Base-by-base conservation (phyloP, 1,140 invertebrate species). In the Leptopilina clavipes region DNA sequence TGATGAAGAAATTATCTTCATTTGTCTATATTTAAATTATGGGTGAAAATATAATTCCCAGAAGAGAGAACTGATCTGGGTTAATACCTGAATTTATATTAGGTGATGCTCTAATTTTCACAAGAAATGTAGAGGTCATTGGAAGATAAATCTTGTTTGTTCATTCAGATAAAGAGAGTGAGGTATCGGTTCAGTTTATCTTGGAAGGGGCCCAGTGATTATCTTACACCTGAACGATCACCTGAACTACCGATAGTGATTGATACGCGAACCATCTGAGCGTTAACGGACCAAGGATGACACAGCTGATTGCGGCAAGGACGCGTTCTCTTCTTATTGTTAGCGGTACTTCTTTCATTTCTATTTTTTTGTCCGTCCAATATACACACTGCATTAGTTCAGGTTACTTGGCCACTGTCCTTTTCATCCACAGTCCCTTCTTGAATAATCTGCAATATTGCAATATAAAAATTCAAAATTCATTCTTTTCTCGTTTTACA, bases 241-340 rank as follows among this genome's bases (percentile, higher is more conserved):
- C 87, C 86, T 89, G 88, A 83, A 84, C 82, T 83, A 84, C 74
- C 84, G 84, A 87, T 88, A 88, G 83, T 87, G 88, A 90, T 89
- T 88, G 87, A 90, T 89, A 86, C 86, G 83, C 80, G 78, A 84
- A 86, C 83, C 82, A 85, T 82, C 83, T 85, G 81, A 83, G 84
- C 83, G 84, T 87, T 90, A 90, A 90, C 89, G 88, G 89, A 82
- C 79, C 86, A 82, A 87, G 84, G 86, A 90, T 90, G 89, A 90
- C 88, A 87, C 86, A 89, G 89, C 89, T 83, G 83, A 89, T 89
- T 85, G 85, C 83, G 83, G 83, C 85, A 88, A 89, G 85, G 87
- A 86, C 85, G 86, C 73, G 81, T 85, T 86, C 85, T 82, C 81
- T 85, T 85, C 81, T 84, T 82, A 79, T 85, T 87, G 83, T 85